Evolutionary conservation across 2,888 invertebrate genomes (phyloP).

Genomic region (Ditula angustiorana): DNA sequence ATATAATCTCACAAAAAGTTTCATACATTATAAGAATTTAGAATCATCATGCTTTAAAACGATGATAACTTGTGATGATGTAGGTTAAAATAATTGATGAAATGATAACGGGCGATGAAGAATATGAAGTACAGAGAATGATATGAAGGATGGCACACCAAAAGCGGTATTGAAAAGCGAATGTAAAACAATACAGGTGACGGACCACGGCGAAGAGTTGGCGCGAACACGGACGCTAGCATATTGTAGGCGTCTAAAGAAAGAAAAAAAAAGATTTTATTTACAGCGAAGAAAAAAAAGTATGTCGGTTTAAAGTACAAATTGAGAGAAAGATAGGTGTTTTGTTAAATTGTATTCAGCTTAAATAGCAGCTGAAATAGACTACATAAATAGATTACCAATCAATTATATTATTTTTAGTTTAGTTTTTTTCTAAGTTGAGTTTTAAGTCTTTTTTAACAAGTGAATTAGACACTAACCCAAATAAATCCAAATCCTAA

Average conservation of each 20-base stretch:
- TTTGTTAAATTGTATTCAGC: too few relatives aligned
- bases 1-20: too few relatives aligned
- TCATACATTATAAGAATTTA: too few relatives aligned
- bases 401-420: too few relatives aligned
- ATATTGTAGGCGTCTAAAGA: slow-evolving; percentile 12
- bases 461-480: too few relatives aligned
- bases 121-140: background rate
- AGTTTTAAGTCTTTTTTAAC: too few relatives aligned
- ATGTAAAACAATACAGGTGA: slow-evolving; percentile 15
- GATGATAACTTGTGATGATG: background rate
- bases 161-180: slow-evolving; percentile 17
- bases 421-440: too few relatives aligned
- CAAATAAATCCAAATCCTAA: too few relatives aligned
- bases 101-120: background rate
- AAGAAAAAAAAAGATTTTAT: slow-evolving; percentile 8
- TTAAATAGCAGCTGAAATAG: too few relatives aligned
- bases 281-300: background rate
- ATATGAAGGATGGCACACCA: background rate
- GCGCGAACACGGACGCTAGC: slow-evolving; percentile 34
- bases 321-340: background rate
- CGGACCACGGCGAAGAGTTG: slow-evolving; percentile 32
- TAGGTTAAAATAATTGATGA: background rate
- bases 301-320: too few relatives aligned
- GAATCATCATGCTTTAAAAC: background rate
- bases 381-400: too few relatives aligned